A percentile compares a stretch with the other conserved stretches of the same genome.
phyloP scores from a whole-genome alignment of 1,140 invertebrate genomes.

The Bombus superbus region DNA sequence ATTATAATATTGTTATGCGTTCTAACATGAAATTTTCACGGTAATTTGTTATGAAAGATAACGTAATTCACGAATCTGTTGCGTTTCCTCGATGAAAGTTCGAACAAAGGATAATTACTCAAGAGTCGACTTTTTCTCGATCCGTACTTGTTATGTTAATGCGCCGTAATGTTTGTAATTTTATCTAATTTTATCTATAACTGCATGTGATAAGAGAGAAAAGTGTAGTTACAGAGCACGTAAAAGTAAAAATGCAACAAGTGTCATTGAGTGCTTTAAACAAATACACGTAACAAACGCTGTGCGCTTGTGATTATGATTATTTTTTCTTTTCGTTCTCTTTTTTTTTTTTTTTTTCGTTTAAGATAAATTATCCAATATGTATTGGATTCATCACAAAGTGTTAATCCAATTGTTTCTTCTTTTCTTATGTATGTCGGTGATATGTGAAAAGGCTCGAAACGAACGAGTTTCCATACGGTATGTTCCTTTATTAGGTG shows the following conservation, averaged over 20 bases:
- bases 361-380: neutral
- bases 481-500: constrained; percentile 67
- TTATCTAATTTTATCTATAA: constrained; percentile 14
- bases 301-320: constrained; percentile 63
- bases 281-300: constrained; percentile 48
- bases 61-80: constrained; percentile 14
- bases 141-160: neutral
- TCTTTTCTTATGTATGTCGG: constrained; percentile 22
- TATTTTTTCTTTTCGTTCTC: constrained; percentile 40
- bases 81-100: constrained; percentile 8
- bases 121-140: neutral
- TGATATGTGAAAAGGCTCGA: constrained; percentile 33
- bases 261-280: constrained; percentile 39
- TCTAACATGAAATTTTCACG: neutral
- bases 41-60: neutral
- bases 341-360: neutral
- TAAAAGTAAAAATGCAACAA: constrained; percentile 7
- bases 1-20: constrained; percentile 4
- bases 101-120: neutral
- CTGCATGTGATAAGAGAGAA: constrained; percentile 28
- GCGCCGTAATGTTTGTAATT: constrained; percentile 31
- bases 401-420: constrained; percentile 19
- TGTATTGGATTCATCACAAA: too few species aligned
- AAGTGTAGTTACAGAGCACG: neutral
- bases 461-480: constrained; percentile 43